phyloP scores from a whole-genome alignment of 1,140 invertebrate genomes.

The Diachasma alloeum region DNA sequence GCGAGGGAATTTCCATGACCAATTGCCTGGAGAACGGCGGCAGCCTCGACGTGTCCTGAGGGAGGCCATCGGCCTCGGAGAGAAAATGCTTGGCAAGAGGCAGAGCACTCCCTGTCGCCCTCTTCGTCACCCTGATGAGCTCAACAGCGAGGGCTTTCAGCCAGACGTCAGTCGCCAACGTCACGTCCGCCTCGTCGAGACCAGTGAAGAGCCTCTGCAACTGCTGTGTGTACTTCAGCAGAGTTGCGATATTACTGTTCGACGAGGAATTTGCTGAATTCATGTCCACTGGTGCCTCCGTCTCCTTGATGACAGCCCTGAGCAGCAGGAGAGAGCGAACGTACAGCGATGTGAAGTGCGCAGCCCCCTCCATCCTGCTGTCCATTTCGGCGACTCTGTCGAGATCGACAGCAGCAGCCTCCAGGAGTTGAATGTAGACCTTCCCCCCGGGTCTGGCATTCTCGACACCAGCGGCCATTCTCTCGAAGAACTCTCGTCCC shows the following conservation, averaged over 20 bases:
- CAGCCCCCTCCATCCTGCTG: slow-evolving; percentile 80
- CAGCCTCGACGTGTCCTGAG: slow-evolving; percentile 54
- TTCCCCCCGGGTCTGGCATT: slow-evolving; percentile 69
- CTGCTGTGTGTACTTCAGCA: slow-evolving; percentile 76
- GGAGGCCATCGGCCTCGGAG: slow-evolving; percentile 68
- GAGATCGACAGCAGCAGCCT: slow-evolving; percentile 78
- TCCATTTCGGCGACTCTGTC: slow-evolving; percentile 85
- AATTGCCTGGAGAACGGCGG: slow-evolving; percentile 79
- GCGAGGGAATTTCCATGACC: slow-evolving; percentile 77
- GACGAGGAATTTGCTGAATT: slow-evolving; percentile 56
- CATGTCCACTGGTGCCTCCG: slow-evolving; percentile 45
- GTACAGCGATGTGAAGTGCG: slow-evolving; percentile 86
- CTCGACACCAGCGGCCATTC: slow-evolving; percentile 77
- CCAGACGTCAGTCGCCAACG: slow-evolving; percentile 83
- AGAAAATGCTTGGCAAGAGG: slow-evolving; percentile 73
- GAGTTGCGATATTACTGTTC: slow-evolving; percentile 68
- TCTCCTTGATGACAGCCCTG: slow-evolving; percentile 58
- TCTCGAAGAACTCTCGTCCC: slow-evolving; percentile 73
- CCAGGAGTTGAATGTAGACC: slow-evolving; percentile 73
- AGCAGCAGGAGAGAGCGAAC: slow-evolving; percentile 66
- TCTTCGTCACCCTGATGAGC: slow-evolving; percentile 77
- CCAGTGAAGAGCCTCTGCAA: slow-evolving; percentile 87
- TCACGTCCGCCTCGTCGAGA: slow-evolving; percentile 76
- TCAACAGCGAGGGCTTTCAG: slow-evolving; percentile 85
- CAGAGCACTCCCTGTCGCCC: slow-evolving; percentile 69